Conservation (phyloP, 2,113 vertebrate genomes). For the Podarcis raffonei region DNA sequence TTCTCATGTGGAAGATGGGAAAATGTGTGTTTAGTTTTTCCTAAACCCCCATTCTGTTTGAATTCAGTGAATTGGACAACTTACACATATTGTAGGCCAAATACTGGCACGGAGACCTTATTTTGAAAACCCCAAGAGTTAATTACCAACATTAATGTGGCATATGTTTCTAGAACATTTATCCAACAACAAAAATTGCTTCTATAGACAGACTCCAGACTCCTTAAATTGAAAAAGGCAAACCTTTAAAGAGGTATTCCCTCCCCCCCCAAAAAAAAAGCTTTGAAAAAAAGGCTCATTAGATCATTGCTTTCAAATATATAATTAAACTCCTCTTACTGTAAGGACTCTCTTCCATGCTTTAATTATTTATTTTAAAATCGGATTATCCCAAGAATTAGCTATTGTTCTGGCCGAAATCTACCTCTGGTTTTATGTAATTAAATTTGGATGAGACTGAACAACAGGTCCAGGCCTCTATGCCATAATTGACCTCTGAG, state of each 20-base stretch:
- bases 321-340: neutral
- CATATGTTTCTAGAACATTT: neutral
- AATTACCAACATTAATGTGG: neutral
- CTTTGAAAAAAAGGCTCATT: neutral
- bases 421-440: constrained; percentile 11
- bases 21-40: neutral
- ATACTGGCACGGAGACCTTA: neutral
- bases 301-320: neutral
- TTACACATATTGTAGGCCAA: neutral
- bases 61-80: neutral
- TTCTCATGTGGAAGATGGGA: neutral
- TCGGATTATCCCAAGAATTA: constrained; percentile 12
- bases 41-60: neutral
- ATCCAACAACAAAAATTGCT: neutral
- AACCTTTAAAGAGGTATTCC: neutral
- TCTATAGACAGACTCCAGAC: neutral
- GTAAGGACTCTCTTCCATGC: neutral
- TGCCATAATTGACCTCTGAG: neutral
- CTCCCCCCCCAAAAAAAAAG: neutral
- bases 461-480: neutral
- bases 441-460: neutral
- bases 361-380: constrained; percentile 6
- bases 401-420: neutral
- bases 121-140: neutral
- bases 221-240: neutral